Percentiles rank a stretch among this genome's conserved stretches.
Conservation (phyloP, 1,140 invertebrate species). For the Meteorus sp. region DNA sequence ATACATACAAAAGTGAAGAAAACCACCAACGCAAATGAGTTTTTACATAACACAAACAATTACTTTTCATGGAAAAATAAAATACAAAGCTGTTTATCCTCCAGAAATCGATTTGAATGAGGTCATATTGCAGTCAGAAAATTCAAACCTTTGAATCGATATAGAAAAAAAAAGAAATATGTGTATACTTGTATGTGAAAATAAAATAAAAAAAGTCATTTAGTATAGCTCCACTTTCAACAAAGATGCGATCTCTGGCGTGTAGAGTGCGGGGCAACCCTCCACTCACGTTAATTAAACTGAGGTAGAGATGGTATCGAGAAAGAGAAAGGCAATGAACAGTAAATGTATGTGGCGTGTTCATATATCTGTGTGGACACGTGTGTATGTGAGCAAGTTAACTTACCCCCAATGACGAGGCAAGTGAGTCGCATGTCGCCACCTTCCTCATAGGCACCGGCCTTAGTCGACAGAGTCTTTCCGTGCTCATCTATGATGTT, state of each 20-base stretch:
- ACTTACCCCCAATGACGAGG: conserved; percentile 82
- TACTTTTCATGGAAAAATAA: background rate
- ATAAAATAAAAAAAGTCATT: too few relatives aligned
- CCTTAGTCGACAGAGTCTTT: conserved; percentile 67
- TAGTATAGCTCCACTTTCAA: background rate
- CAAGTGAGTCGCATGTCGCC: conserved; percentile 79
- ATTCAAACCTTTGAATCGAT: background rate
- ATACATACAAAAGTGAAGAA: conserved; percentile 26
- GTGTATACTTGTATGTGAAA: too few relatives aligned
- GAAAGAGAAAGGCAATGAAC: background rate
- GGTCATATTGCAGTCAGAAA: background rate
- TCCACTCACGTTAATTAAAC: conserved; percentile 17
- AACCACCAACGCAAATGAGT: too few relatives aligned
- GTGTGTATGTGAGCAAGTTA: conserved; percentile 9
- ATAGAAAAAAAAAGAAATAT: background rate
- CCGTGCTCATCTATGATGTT: conserved; percentile 79
- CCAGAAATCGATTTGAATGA: too few relatives aligned
- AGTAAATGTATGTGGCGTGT: background rate
- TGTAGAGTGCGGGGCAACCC: background rate
- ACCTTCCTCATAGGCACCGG: conserved; percentile 85
- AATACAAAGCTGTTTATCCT: background rate
- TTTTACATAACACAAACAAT: background rate
- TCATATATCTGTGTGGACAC: background rate
- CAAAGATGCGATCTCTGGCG: background rate
- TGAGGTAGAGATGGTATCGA: conserved; percentile 7